Evolutionary conservation across 1,140 invertebrate species (phyloP).

Genomic region (Glossosoma conforme): DNA sequence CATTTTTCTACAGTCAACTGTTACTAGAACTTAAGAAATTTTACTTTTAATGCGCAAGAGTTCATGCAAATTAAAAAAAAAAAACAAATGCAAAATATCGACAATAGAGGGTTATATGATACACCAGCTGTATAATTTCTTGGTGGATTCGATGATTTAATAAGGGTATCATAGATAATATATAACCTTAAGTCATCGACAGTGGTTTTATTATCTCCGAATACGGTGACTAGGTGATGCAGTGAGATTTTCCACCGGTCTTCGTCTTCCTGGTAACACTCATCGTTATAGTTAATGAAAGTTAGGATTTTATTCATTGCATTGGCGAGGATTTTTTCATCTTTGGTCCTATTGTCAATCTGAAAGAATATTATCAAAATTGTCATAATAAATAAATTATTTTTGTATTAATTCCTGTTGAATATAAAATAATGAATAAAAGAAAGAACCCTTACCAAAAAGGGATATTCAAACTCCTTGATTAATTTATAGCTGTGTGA

Average conservation of each 20-base stretch:
- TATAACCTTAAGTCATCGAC: constrained; percentile 8
- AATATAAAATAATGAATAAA: not conserved
- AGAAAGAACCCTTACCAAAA: constrained; percentile 34
- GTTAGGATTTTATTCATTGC: not conserved
- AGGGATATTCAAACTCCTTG: constrained; percentile 42
- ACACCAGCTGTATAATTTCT: no score
- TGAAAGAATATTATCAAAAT: constrained; percentile 4
- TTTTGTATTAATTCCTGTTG: not conserved
- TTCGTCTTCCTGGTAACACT: constrained; percentile 3
- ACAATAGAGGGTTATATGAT: no score
- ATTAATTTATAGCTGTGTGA: constrained; percentile 41
- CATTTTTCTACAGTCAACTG: no score
- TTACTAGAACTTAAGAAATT: no score
- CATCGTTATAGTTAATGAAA: constrained; percentile 1
- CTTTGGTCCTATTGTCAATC: constrained; percentile 12
- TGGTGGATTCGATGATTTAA: no score
- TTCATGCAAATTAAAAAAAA: no score
- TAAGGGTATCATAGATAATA: not conserved
- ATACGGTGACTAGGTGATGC: not conserved
- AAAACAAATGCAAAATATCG: no score
- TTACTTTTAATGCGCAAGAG: no score
- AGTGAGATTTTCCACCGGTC: constrained; percentile 8
- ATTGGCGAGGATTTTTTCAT: constrained; percentile 11
- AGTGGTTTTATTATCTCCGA: not conserved
- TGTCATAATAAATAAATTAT: no score